Evolutionary conservation across 2,797 vertebrate genomes (phyloP).

Genomic region (Halcyon smyrnensis): DNA sequence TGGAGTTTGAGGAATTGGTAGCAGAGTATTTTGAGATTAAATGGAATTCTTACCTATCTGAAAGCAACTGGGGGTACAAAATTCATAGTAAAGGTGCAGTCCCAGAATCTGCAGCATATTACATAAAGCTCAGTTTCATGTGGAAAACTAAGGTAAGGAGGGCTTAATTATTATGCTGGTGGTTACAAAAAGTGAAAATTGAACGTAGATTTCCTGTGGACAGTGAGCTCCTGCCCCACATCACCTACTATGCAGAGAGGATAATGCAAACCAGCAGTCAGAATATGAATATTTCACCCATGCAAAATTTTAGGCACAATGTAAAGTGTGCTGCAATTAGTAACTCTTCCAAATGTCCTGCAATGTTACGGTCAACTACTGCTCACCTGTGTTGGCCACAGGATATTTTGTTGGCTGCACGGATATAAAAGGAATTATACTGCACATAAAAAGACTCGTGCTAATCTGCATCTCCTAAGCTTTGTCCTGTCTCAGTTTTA

Average conservation of each 20-base stretch:
- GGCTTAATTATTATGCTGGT: not conserved
- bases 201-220: not conserved
- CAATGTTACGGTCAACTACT: not conserved
- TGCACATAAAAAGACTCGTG: not conserved
- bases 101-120: not conserved
- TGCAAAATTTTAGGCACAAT: not conserved
- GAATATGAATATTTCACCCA: not conserved
- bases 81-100: not conserved
- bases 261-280: not conserved
- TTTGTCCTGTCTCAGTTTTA: not conserved
- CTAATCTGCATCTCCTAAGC: not conserved
- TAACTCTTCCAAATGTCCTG: not conserved
- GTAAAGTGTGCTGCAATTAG: not conserved
- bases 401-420: not conserved
- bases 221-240: not conserved
- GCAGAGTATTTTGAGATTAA: not conserved
- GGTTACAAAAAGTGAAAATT: not conserved
- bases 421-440: not conserved
- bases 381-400: not conserved
- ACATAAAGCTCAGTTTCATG: not conserved
- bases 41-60: not conserved
- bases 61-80: not conserved
- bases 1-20: not conserved
- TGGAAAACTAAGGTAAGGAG: not conserved
- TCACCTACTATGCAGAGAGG: not conserved